Base-by-base conservation (phyloP, 1,140 invertebrate genomes). In the Temnothorax curvispinosus region DNA sequence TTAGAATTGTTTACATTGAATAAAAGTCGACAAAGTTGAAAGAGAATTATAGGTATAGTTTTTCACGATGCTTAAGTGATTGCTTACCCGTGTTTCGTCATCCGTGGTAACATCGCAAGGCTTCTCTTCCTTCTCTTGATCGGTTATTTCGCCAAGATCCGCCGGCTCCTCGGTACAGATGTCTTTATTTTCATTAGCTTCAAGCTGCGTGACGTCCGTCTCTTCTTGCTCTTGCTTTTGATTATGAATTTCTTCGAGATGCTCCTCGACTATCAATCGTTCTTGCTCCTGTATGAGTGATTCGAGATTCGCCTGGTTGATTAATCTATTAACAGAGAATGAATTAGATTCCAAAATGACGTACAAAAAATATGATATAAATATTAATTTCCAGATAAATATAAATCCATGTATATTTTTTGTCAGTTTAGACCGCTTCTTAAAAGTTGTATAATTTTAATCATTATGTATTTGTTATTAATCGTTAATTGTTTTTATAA, bases 121-220 rank as follows among this genome's bases (percentile, higher is more conserved):
- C 44, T 92, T 91, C 64, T 94, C 94, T 58, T 95, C 95, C 21
- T 44, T 90, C 32, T 95, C 94, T 9, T 93, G 94, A 60, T 92
- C 91, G 4, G 90, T 90, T 3, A 91, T 7, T n/a, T 93, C 90
- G 7, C 15, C 52, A 6, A 64, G 78, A 56, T 82, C 54, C 15
- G 13, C 6, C 27, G 76, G 88, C 60, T 93, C 90, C n/a, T 89
- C 86, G 1, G 58, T 67, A 35, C 65, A 89, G 15, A 90, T 65
- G 9, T 92, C 88, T 44, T 80, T 89, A 65, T 38, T 54, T 18
- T 89, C 88, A 11, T 62, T 56, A 0, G 32, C 15, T 56, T 89
- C 87, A 7, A 86, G 65, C 4, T 78, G 72, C 76, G 86, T 50
- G 18, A 80, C 65, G 4, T 88, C 82, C 15, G 90, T 80, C 32